Percentiles rank a stretch among this genome's conserved stretches.
These are phyloP conservation scores for Metacarcinus magister DNA, from an alignment of 2,888 invertebrate genomes.

Conservation along the genomic window DNA sequence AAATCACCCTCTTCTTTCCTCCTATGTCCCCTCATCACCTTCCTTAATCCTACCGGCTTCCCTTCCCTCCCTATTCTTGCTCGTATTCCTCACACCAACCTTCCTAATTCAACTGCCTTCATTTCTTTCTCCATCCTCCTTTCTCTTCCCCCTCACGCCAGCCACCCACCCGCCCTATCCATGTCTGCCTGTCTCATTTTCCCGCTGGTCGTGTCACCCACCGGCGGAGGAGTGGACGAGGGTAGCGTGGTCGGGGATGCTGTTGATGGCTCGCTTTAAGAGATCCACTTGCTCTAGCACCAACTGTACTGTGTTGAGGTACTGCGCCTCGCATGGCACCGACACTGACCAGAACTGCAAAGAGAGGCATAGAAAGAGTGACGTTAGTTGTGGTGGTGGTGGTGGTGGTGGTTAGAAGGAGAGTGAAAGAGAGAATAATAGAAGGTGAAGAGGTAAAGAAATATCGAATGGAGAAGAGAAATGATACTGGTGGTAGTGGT, in stretches of 20 bases:
- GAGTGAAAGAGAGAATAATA: neutral
- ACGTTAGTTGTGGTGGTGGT: neutral
- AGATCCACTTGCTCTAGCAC: constrained; percentile 76
- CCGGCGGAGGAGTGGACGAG: constrained; percentile 67
- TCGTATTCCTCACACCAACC: neutral
- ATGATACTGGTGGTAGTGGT: neutral
- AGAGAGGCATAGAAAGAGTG: neutral
- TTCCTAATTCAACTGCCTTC: neutral
- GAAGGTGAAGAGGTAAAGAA: neutral
- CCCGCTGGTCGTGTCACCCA: neutral
- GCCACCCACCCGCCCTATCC: neutral
- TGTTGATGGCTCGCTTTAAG: constrained; percentile 59
- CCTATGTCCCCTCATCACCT: neutral
- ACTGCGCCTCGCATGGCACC: constrained; percentile 78
- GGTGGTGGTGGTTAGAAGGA: neutral
- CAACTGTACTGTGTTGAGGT: constrained; percentile 77
- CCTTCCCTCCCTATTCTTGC: neutral
- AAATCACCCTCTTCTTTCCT: neutral
- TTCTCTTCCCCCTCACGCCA: neutral
- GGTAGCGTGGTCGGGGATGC: constrained; percentile 59
- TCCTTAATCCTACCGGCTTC: neutral
- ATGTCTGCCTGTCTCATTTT: neutral
- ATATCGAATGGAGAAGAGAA: neutral
- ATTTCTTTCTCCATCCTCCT: neutral
- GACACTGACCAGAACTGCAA: constrained; percentile 76